A percentile compares a stretch with the other conserved stretches of the same genome.
These are phyloP conservation scores for Abramis brama DNA, from an alignment of 2,113 vertebrate genomes.

Conservation along the genomic window DNA sequence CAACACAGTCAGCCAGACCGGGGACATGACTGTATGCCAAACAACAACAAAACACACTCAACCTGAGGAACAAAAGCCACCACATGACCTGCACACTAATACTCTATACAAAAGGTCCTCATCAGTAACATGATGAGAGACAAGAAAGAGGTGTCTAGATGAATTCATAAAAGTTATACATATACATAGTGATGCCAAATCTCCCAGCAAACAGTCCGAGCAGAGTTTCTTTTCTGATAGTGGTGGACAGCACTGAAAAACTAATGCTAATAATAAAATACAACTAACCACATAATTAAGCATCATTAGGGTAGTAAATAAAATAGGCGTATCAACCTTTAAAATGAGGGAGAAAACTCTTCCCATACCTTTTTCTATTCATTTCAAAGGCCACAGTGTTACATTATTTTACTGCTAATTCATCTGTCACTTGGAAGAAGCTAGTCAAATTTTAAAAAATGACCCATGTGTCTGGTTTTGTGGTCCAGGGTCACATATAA, in stretches of 20 bases:
- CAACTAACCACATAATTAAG: not conserved
- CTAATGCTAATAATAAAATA: not conserved
- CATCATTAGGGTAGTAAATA: not conserved
- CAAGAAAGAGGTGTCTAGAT: not conserved
- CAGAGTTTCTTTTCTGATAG: not conserved
- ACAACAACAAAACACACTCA: conserved; percentile 16
- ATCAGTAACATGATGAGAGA: not conserved
- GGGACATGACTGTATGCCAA: not conserved
- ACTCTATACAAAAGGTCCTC: not conserved
- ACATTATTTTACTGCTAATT: not conserved
- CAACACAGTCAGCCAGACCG: not conserved
- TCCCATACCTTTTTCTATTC: not conserved
- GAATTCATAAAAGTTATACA: not conserved
- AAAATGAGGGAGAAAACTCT: not conserved
- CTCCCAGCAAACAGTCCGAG: not conserved
- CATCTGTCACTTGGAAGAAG: not conserved
- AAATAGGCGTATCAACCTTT: not conserved
- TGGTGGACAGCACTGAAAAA: not conserved
- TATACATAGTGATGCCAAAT: not conserved
- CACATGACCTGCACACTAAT: not conserved
- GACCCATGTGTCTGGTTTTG: too few species aligned
- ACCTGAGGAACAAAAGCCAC: conserved; percentile 3
- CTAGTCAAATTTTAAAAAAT: not conserved
- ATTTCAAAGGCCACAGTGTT: not conserved
- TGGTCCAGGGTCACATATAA: not conserved